Base-by-base conservation (phyloP, 2,797 vertebrate genomes). In the Siniperca scherzeri region DNA sequence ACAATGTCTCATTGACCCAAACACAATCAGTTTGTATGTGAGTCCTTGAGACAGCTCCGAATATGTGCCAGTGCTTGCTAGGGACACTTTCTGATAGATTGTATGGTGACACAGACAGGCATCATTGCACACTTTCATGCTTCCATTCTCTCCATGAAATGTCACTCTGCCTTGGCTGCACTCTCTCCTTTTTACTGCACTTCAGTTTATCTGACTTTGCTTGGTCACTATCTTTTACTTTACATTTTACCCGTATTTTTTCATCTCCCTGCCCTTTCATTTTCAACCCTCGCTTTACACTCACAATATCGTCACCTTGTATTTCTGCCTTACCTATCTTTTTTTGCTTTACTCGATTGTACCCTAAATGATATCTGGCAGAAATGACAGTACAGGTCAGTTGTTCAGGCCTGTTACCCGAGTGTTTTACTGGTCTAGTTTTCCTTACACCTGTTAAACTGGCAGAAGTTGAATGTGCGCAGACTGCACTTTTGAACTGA, bases 91-190 rank as follows among this genome's bases (percentile, higher is more conserved):
- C n/a, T 69, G 72, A 76, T 53, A 66, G 53, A 89, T 61, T 74
- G 74, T 64, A 72, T 56, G 70, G 81, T 77, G 65, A 84, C 81
- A 88, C 82, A 85, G 84, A 85, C 83, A 88, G 77, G 76, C 88
- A 80, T 89, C 90, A 89, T 91, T 85, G 88, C 88, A 88, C 87
- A 85, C 89, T 84, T 90, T 81, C 78, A 91, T 84, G 88, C 83
- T 84, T 89, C 80, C 78, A 74, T 89, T 83, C 77, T 79, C 81
- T 42, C 57, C 72, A 77, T 80, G 68, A 89, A 83, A 90, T 83
- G 89, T 90, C 88, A 87, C 77, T 88, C 77, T 73, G 44, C 59
- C 72, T 70, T n/a, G 40, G 71, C 68, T 59, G 60, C 19, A 1
- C 62, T 83, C 56, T 44, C 46, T 68, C 52, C 64, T 38, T 64